phyloP scores from a whole-genome alignment of 2,113 vertebrate genomes.

The pig (Sus scrofa) region T2T-Sscrofa CM000823.6:54504001-54504500 shows the following conservation, averaged over 20 bases:
- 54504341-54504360: conserved; percentile 19
- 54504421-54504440: conserved; percentile 2
- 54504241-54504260: neutral
- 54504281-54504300: neutral
- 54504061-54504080: neutral
- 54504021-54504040: neutral
- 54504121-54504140: neutral
- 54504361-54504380: neutral
- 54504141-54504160: neutral
- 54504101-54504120: neutral
- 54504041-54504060: neutral
- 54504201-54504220: conserved; percentile 54
- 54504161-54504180: neutral
- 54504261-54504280: neutral
- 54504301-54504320: neutral
- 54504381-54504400: neutral
- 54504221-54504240: conserved; percentile 22
- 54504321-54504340: conserved; percentile 6
- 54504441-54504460: conserved; percentile 78
- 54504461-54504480: conserved; percentile 77
- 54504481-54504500: conserved; percentile 51
- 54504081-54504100: neutral
- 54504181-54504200: neutral
- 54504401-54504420: conserved; percentile 82
- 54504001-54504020: neutral